Conservation (phyloP, 2,888 invertebrate species). For the Ectemnius cavifrons region DNA sequence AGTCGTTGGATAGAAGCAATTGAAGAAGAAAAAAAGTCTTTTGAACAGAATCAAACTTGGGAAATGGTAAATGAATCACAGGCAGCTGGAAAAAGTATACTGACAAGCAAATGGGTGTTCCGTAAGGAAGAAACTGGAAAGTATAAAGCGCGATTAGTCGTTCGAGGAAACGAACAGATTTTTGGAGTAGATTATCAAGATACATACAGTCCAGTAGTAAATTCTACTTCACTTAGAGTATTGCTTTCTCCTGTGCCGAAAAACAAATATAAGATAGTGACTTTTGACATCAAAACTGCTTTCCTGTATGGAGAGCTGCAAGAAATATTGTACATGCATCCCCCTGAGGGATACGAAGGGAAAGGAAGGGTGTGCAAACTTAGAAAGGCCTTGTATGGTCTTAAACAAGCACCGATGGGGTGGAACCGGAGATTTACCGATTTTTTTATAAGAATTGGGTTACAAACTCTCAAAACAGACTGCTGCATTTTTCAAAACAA, state of each 20-base stretch:
- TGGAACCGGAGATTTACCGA: constrained; percentile 24
- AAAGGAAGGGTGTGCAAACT: constrained; percentile 10
- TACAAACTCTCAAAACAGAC: constrained; percentile 11
- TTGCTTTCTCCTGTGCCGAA: constrained; percentile 9
- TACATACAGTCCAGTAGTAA: constrained; percentile 22
- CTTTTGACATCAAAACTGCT: constrained; percentile 24
- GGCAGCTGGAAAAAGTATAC: constrained; percentile 27
- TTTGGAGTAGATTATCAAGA: constrained; percentile 10
- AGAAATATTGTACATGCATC: constrained; percentile 24
- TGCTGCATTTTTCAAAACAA: constrained; percentile 40
- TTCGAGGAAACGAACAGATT: constrained; percentile 17
- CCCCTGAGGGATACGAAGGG: background rate
- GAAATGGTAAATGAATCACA: too few relatives aligned
- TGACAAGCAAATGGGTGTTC: constrained; percentile 53
- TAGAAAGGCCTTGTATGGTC: constrained; percentile 10
- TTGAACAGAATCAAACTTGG: too few relatives aligned
- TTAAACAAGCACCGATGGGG: constrained; percentile 17
- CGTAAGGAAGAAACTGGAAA: constrained; percentile 51
- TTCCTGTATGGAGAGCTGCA: constrained; percentile 29
- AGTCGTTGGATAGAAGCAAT: constrained; percentile 18
- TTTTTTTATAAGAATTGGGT: background rate
- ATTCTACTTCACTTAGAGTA: background rate
- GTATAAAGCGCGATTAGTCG: constrained; percentile 13
- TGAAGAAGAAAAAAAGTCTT: constrained; percentile 1
- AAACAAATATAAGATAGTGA: background rate